Conservation (phyloP, 2,888 invertebrate genomes). For the Melinaea marsaeus region DNA sequence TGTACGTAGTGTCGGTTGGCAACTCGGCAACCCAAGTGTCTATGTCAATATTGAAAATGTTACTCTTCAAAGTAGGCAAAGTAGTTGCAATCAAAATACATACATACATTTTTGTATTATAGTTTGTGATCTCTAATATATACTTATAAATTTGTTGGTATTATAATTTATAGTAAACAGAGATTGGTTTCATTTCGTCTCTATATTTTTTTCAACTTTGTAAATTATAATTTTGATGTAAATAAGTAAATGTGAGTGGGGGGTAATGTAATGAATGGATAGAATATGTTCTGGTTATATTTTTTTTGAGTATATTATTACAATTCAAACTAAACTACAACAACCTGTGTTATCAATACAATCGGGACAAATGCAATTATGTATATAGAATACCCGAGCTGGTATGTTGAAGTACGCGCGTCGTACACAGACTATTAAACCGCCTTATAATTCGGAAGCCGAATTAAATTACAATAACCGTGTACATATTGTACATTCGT, state of each 20-base stretch:
- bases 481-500: conserved; percentile 6
- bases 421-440: too few species aligned
- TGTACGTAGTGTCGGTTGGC: not conserved
- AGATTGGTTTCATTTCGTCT: conserved; percentile 18
- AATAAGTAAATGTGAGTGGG: not conserved
- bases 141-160: conserved; percentile 47
- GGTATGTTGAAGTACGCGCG: too few species aligned
- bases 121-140: conserved; percentile 61
- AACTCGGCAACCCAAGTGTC: too few species aligned
- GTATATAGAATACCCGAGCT: too few species aligned
- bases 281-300: too few species aligned
- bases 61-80: conserved; percentile 15
- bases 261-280: too few species aligned
- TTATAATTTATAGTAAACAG: conserved; percentile 37
- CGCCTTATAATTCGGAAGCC: too few species aligned
- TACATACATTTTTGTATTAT: conserved; percentile 33
- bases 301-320: too few species aligned
- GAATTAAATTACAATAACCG: too few species aligned
- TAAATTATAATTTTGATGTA: not conserved
- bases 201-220: not conserved
- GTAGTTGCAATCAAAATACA: conserved; percentile 20
- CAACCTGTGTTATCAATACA: too few species aligned
- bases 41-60: conserved; percentile 4
- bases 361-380: too few species aligned
- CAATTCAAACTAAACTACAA: too few species aligned